Conservation (phyloP, 2,888 invertebrate genomes). For the Dendrolimus pini region DNA sequence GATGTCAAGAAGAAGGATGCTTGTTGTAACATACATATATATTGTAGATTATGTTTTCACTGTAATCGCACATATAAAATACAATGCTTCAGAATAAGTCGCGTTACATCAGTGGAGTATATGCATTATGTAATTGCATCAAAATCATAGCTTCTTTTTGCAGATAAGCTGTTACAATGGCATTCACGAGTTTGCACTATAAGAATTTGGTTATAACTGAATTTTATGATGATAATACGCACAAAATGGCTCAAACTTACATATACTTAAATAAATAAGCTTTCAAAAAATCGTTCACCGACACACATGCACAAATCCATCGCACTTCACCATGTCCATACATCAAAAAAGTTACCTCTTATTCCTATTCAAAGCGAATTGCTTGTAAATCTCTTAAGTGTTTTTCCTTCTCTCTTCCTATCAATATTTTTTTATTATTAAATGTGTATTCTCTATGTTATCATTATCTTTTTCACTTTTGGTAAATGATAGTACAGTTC, state of each 20-base stretch:
- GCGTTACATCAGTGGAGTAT: not conserved
- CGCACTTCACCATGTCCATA: slow-evolving; percentile 55
- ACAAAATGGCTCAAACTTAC: slow-evolving; percentile 62
- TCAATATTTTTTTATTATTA: slow-evolving; percentile 32
- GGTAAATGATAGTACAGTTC: slow-evolving; percentile 41
- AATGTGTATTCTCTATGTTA: slow-evolving; percentile 51
- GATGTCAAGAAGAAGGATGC: slow-evolving; percentile 30
- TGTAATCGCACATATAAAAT: not conserved
- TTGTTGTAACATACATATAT: slow-evolving; percentile 29
- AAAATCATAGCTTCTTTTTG: slow-evolving; percentile 2
- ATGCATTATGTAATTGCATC: not conserved
- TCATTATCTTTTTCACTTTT: slow-evolving; percentile 44
- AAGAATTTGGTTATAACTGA: slow-evolving; percentile 1
- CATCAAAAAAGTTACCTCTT: slow-evolving; percentile 47
- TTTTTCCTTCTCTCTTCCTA: slow-evolving; percentile 47
- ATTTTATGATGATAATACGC: slow-evolving; percentile 27
- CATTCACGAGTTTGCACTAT: not conserved
- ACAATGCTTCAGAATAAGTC: not conserved
- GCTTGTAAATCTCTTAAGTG: slow-evolving; percentile 44
- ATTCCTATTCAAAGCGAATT: slow-evolving; percentile 34
- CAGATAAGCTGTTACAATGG: not conserved
- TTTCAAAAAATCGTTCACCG: slow-evolving; percentile 32
- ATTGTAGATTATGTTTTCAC: slow-evolving; percentile 7
- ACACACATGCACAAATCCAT: slow-evolving; percentile 44
- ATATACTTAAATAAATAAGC: slow-evolving; percentile 47